These are phyloP conservation scores for Cyanoderma ruficeps DNA, from an alignment of 2,113 vertebrate species.

Conservation along the genomic window DNA sequence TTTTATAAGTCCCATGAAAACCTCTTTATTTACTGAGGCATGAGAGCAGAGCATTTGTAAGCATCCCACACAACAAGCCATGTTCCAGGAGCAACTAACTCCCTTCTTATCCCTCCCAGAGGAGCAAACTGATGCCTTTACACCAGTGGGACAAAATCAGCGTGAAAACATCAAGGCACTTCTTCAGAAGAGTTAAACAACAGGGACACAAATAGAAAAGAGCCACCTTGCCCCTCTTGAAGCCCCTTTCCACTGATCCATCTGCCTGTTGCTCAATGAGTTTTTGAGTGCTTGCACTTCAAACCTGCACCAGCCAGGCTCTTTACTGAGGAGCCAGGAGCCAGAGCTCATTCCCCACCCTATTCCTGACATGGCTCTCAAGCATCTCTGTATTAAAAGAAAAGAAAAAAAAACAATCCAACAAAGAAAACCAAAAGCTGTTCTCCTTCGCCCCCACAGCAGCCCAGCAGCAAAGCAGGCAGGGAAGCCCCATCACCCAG, in stretches of 20 bases:
- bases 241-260: neutral
- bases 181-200: neutral
- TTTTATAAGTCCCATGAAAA: neutral
- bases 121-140: neutral
- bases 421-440: neutral
- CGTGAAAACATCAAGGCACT: neutral
- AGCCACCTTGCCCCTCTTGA: accelerated
- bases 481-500: neutral
- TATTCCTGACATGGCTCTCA: neutral
- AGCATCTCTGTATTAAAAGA: neutral
- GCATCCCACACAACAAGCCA: accelerated
- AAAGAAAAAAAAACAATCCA: neutral
- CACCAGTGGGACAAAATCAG: neutral
- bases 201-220: accelerated
- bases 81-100: neutral
- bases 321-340: neutral
- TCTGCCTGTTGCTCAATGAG: neutral
- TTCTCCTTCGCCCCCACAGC: neutral
- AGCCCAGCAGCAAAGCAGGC: neutral
- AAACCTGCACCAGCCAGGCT: neutral
- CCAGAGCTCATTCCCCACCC: neutral
- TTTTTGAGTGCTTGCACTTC: neutral
- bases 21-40: neutral
- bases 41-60: neutral
- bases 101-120: neutral